Conservation (phyloP, 1,140 invertebrate species). For the Nasonia giraulti region DNA sequence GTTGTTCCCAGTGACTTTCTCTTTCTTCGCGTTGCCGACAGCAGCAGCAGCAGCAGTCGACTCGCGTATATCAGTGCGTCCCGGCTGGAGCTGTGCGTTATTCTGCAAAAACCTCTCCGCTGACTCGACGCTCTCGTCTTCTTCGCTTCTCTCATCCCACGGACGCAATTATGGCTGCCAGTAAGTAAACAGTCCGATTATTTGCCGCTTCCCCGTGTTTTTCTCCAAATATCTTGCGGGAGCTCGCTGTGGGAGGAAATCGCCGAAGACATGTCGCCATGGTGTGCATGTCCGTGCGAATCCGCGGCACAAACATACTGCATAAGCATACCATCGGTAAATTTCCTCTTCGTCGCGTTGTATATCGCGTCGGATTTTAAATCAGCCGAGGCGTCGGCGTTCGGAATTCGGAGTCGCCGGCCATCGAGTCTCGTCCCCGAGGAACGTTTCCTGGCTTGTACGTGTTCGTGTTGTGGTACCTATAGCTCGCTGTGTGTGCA, state of each 20-base stretch:
- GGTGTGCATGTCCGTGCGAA: too few relatives aligned
- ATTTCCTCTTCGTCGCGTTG: not conserved
- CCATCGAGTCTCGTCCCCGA: too few relatives aligned
- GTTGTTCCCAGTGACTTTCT: conserved; percentile 19
- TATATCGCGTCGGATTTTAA: not conserved
- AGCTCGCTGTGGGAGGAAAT: too few relatives aligned
- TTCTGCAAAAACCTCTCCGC: conserved; percentile 3
- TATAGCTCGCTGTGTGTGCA: too few relatives aligned
- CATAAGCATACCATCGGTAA: too few relatives aligned
- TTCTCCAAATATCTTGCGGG: not conserved
- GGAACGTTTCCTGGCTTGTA: too few relatives aligned
- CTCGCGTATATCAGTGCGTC: conserved; percentile 34
- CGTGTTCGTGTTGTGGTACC: too few relatives aligned
- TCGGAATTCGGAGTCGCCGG: not conserved
- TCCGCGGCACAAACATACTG: too few relatives aligned
- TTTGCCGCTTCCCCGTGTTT: not conserved
- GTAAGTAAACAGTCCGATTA: conserved; percentile 31
- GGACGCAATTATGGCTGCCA: conserved; percentile 40
- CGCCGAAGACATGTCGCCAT: too few relatives aligned
- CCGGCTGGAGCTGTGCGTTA: conserved; percentile 17
- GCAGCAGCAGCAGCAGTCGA: not conserved
- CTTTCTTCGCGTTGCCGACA: conserved; percentile 27
- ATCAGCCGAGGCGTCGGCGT: not conserved
- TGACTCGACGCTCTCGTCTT: not conserved
- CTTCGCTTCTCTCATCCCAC: not conserved